Evolutionary conservation across 2,113 vertebrate species (phyloP), one percentile per base, ranked within the genome.

Genomic region (Cettia cetti): DNA sequence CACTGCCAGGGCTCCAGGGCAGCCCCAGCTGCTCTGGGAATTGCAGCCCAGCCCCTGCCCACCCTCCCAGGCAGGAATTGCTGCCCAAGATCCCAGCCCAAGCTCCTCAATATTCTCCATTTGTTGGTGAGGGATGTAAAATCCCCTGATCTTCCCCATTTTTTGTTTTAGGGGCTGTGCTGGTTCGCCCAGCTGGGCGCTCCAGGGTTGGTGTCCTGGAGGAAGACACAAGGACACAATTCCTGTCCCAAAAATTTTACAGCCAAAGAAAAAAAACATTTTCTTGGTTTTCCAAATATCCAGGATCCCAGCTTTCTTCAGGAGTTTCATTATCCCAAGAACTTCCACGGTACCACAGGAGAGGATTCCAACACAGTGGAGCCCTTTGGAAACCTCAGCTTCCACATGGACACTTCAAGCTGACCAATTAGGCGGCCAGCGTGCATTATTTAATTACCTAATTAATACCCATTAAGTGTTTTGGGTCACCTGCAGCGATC

Each of bases 151-250:
- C 7, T 23, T 23, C 23, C 53, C 42, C 23, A 8, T 24, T n/a
- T 15, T 54, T 82, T 53, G 4, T 5, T 35, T 49, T 4, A 44
- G 33, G 49, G 27, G 20, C 22, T n/a, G n/a, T n/a, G n/a, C n/a
- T n/a, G n/a, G n/a, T n/a, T n/a, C n/a, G n/a, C n/a, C 22, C 42
- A 31, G 0, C 18, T 13, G 24, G 15, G 9, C 1, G 1, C 13
- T 22, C 11, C 7, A 4, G n/a, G 27, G 15, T 12, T 13, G 9
- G 16, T 21, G 20, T n/a, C 18, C 28, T 44, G 10, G 8, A 11
- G 9, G 35, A 44, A 57, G 50, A 13, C 22, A 81, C 47, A 31
- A 52, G 61, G 44, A 27, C 20, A 10, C 7, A 2, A 3, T 2
- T 47, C 4, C 12, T 54, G 19, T 14, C 18, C 28, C 28, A 22